Evolutionary conservation across 1,140 invertebrate genomes (phyloP).

Genomic region (Reticulitermes speratus): DNA sequence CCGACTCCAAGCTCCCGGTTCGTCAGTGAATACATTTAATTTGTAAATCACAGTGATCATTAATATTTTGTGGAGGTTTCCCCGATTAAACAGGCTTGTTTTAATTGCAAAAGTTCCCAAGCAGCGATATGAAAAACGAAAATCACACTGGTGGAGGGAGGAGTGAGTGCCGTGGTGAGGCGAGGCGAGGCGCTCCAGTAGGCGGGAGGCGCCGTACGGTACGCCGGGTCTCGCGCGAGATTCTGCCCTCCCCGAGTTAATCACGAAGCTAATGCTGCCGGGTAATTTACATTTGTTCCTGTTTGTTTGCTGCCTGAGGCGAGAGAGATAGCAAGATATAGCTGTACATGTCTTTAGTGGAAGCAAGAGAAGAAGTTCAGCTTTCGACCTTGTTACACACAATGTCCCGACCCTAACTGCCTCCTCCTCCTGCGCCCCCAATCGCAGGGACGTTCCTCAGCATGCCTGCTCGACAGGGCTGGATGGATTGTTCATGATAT

Average conservation of each 20-base stretch:
- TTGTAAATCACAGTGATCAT: constrained; percentile 35
- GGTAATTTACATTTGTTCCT: constrained; percentile 26
- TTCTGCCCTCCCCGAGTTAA: constrained; percentile 13
- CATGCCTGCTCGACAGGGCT: background rate
- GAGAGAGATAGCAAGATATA: constrained; percentile 11
- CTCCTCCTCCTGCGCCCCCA: background rate
- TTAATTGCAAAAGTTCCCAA: constrained; percentile 34
- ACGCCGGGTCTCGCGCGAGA: background rate
- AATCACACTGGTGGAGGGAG: constrained; percentile 20
- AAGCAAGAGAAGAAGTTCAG: background rate
- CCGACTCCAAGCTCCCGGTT: constrained; percentile 23
- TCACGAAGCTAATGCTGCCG: constrained; percentile 25
- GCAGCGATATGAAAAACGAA: constrained; percentile 35
- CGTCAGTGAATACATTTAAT: constrained; percentile 35
- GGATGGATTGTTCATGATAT: constrained; percentile 1
- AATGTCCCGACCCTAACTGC: background rate
- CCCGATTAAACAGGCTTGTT: constrained; percentile 35
- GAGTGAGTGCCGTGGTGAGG: background rate
- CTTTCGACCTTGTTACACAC: background rate
- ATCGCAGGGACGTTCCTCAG: background rate
- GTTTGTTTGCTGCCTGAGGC: constrained; percentile 13
- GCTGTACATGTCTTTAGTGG: constrained; percentile 8
- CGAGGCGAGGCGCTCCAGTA: background rate
- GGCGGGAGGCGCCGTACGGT: constrained; percentile 11
- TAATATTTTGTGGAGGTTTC: constrained; percentile 36